Percentiles rank a stretch among this genome's conserved stretches.
phyloP scores from a whole-genome alignment of 2,888 invertebrate species.

The Crossocerus cetratus region DNA sequence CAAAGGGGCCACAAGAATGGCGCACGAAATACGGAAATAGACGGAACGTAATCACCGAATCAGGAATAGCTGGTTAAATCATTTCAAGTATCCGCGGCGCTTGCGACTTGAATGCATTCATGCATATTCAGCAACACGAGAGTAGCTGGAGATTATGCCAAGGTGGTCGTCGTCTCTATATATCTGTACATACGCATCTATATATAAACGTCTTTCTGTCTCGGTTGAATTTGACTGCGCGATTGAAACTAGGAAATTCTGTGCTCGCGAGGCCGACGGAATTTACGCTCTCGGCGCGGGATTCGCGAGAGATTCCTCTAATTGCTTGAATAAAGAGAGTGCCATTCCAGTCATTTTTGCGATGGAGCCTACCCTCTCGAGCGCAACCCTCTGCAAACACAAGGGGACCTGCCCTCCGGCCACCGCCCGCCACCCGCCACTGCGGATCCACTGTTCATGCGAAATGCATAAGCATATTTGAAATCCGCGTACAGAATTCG shows the following conservation, averaged over 20 bases:
- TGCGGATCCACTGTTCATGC: background rate
- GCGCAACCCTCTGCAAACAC: background rate
- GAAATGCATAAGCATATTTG: background rate
- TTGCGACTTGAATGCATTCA: constrained; percentile 50
- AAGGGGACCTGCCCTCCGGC: background rate
- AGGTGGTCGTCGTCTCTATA: too few relatives aligned
- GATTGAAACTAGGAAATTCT: too few relatives aligned
- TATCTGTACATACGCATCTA: too few relatives aligned
- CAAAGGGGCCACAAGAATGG: too few relatives aligned
- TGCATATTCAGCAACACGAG: constrained; percentile 49
- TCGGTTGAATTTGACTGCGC: too few relatives aligned
- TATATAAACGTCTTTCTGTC: too few relatives aligned
- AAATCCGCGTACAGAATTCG: background rate
- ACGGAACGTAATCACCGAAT: constrained; percentile 38
- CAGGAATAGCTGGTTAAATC: constrained; percentile 47
- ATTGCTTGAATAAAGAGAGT: background rate
- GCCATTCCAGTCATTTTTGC: background rate
- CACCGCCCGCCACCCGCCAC: background rate
- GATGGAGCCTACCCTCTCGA: too few relatives aligned
- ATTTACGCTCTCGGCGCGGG: background rate
- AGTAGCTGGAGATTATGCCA: constrained; percentile 38
- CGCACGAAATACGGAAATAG: constrained; percentile 13
- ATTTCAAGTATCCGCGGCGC: constrained; percentile 50
- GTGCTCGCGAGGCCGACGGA: background rate
- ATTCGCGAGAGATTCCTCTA: constrained; percentile 3